phyloP scores from a whole-genome alignment of 2,797 vertebrate species.

The Bradypodion ventrale region DNA sequence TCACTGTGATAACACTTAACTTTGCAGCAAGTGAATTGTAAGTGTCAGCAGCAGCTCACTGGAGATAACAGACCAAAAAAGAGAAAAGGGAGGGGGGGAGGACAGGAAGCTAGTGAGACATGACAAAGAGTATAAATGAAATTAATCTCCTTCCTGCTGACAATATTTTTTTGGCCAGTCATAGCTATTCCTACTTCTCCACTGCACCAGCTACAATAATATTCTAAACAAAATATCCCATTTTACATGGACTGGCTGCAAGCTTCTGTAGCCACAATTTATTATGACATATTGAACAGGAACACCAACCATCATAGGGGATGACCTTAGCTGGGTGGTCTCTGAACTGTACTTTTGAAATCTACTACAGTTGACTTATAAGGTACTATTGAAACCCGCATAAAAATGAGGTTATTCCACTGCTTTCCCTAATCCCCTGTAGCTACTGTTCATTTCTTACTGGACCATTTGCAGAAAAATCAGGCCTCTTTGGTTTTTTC shows the following conservation, averaged over 20 bases:
- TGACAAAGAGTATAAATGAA: constrained; percentile 74
- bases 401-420: neutral
- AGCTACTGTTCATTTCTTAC: neutral
- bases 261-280: constrained; percentile 18
- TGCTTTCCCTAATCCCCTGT: neutral
- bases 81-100: constrained; percentile 29
- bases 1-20: constrained; percentile 64
- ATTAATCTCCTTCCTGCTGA: constrained; percentile 75
- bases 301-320: neutral
- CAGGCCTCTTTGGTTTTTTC: neutral
- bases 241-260: constrained; percentile 47
- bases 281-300: constrained; percentile 3
- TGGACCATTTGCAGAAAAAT: neutral
- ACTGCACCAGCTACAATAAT: constrained; percentile 51
- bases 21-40: constrained; percentile 67
- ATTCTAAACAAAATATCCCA: constrained; percentile 47
- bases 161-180: constrained; percentile 66
- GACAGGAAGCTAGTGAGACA: constrained; percentile 75
- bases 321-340: constrained; percentile 6
- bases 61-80: constrained; percentile 63
- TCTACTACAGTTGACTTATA: constrained; percentile 28
- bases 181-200: constrained; percentile 42
- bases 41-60: constrained; percentile 71
- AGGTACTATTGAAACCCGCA: neutral
- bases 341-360: constrained; percentile 7